These are phyloP conservation scores for Tapirus terrestris DNA, from an alignment of 2,113 vertebrate species.

Conservation along the genomic window DNA sequence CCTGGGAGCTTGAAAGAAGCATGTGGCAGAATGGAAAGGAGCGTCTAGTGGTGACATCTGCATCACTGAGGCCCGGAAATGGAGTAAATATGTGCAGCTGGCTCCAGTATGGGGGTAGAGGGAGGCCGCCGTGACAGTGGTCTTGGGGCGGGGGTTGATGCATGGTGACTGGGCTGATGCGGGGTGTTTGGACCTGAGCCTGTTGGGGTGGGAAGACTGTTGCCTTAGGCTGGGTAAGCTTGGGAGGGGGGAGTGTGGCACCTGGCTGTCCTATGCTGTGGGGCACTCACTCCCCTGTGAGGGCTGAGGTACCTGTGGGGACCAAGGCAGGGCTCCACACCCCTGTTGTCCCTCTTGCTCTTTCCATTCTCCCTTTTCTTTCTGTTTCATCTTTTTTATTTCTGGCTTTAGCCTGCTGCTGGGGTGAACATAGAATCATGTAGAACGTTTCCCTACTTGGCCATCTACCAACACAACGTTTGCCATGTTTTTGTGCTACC, in stretches of 20 bases:
- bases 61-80: background rate
- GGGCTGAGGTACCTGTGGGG: background rate
- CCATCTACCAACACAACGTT: background rate
- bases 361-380: background rate
- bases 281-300: background rate
- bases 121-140: background rate
- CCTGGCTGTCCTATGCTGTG: rapidly evolving
- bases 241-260: rapidly evolving
- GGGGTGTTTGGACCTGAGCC: background rate
- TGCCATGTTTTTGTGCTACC: background rate
- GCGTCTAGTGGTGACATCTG: background rate
- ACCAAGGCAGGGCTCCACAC: rapidly evolving
- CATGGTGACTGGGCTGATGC: background rate
- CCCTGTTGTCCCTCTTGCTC: no score
- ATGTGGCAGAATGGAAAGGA: background rate
- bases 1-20: background rate
- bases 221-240: background rate
- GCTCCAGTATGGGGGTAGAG: background rate
- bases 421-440: background rate
- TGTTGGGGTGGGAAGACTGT: background rate
- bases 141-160: background rate
- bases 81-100: no score
- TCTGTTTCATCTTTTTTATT: background rate
- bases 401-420: background rate
- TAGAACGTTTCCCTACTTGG: background rate